Evolutionary conservation across 2,113 vertebrate genomes (phyloP), one percentile per base, ranked within the genome.

Genomic region (Nanorana parkeri): DNA sequence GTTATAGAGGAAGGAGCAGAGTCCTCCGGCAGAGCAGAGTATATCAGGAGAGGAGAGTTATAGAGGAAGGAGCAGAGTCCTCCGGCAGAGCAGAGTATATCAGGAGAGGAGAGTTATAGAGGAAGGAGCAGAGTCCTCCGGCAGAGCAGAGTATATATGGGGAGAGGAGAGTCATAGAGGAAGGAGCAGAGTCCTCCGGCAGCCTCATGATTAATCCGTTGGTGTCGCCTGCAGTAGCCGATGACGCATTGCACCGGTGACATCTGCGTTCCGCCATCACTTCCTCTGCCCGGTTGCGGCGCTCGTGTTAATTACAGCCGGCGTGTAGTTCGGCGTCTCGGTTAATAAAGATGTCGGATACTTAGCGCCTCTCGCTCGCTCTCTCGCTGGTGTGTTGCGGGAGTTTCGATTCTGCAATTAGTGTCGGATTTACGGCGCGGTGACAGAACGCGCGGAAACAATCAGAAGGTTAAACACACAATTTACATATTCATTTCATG

Each of bases 401-500:
- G 91, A 91, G 89, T 92, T 91, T 90, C 93, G 92, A 95, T 95
- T 95, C 95, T 91, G 93, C 91, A 96, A 96, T 95, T 95, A 95
- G 94, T 94, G 95, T 95, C 93, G 95, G 93, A 95, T 95, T 96
- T 95, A 95, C 92, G 92, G 92, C 91, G 90, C 91, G 89, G 91
- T 94, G 94, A 95, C 94, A 96, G 94, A 92, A 93, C 95, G 93
- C 93, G 92, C 91, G 95, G 90, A 93, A n/a, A 94, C 94, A 95
- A 95, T 95, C 95, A 95, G 94, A 96, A n/a, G 94, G 94, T 96
- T 96, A 95, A 96, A 95, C 92, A 94, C 93, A 95, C 93, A 95
- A 95, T 96, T 96, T 96, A 95, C 94, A 95, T 96, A 96, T 96
- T 96, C 95, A 95, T 96, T 96, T 96, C 95, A 96, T 96, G 95